Conservation (phyloP, 1,140 invertebrate species). For the Holotrichia oblita region DNA sequence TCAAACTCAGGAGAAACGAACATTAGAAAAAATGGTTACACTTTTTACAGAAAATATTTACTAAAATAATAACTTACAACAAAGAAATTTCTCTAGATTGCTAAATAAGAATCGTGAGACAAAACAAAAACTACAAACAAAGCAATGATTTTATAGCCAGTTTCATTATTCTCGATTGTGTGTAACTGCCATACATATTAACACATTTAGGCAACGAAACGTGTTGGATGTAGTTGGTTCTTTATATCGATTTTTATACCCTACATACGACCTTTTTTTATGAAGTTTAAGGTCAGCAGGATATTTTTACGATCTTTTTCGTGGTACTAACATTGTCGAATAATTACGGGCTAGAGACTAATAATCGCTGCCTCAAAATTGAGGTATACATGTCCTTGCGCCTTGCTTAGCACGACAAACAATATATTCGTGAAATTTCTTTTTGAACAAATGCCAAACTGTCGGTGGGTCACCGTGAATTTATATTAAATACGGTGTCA, state of each 20-base stretch:
- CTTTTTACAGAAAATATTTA: no score
- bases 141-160: no score
- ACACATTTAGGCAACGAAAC: background rate
- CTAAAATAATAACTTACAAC: no score
- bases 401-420: background rate
- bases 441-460: conserved; percentile 11
- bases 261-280: background rate
- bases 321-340: background rate
- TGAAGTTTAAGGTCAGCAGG: conserved; percentile 16
- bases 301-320: conserved; percentile 10
- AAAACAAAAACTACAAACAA: no score
- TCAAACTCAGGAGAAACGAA: no score
- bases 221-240: background rate
- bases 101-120: no score
- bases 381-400: background rate
- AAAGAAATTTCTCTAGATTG: no score
- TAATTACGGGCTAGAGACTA: background rate
- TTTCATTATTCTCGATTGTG: background rate
- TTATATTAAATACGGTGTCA: conserved; percentile 22
- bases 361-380: background rate
- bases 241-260: conserved; percentile 21
- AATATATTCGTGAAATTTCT: background rate
- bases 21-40: no score
- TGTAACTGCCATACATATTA: background rate
- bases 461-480: conserved; percentile 33